These are phyloP conservation scores for Ypsolopha scabrella DNA, from an alignment of 2,888 invertebrate genomes.

Conservation along the genomic window DNA sequence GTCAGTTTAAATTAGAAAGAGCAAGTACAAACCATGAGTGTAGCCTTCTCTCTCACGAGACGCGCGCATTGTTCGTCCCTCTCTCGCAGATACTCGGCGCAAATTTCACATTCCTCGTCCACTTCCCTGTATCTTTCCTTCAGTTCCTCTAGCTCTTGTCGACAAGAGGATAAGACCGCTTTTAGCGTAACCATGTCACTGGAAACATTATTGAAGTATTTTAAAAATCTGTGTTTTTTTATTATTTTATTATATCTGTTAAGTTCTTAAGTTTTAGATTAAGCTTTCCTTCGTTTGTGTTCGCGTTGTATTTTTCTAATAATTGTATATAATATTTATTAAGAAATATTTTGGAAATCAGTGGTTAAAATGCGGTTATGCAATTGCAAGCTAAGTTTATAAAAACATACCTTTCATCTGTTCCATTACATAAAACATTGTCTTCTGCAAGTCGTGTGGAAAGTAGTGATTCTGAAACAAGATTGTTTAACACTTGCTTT, in stretches of 20 bases:
- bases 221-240: conserved; percentile 6
- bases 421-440: too few species aligned
- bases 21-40: conserved; percentile 31
- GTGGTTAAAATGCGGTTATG: not conserved
- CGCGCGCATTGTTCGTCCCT: conserved; percentile 39
- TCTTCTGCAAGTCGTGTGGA: not conserved
- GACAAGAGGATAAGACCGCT: conserved; percentile 33
- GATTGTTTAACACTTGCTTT: not conserved
- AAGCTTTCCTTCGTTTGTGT: too few species aligned
- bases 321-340: too few species aligned
- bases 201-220: conserved; percentile 12
- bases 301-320: too few species aligned
- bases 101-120: conserved; percentile 60
- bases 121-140: conserved; percentile 48
- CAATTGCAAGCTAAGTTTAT: too few species aligned
- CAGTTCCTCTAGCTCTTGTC: conserved; percentile 46
- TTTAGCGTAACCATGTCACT: conserved; percentile 44
- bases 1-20: not conserved
- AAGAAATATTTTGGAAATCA: not conserved
- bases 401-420: too few species aligned
- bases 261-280: too few species aligned
- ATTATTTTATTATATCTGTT: too few species aligned
- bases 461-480: not conserved
- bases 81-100: conserved; percentile 43
- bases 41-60: conserved; percentile 35